Conservation (phyloP, 2,888 invertebrate species). For the Tribolium freemani region DNA sequence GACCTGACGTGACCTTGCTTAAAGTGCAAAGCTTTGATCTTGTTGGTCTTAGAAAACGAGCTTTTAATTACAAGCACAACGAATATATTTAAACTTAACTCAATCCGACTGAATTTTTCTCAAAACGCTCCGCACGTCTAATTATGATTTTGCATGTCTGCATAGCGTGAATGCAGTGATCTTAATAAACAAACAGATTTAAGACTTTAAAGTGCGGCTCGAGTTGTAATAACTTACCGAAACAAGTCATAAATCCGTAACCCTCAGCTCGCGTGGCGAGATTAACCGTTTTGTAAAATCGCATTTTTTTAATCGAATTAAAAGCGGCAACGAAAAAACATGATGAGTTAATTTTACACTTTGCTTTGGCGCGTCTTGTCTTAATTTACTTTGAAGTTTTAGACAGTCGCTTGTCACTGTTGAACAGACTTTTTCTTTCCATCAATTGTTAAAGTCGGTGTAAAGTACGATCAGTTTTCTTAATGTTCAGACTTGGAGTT, state of each 20-base stretch:
- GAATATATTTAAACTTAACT: conserved; percentile 1
- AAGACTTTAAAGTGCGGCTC: neutral
- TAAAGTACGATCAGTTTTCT: conserved; percentile 26
- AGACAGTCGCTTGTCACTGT: conserved; percentile 5
- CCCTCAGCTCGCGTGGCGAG: neutral
- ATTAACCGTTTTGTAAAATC: neutral
- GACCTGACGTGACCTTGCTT: neutral
- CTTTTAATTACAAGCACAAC: neutral
- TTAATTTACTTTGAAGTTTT: conserved; percentile 22
- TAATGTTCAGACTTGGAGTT: conserved; percentile 17
- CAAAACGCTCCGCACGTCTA: neutral
- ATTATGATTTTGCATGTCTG: conserved; percentile 18
- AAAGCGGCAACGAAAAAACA: neutral
- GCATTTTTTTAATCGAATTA: conserved; percentile 6
- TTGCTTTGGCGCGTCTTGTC: conserved; percentile 1
- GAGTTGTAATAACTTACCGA: conserved; percentile 13
- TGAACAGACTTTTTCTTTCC: neutral
- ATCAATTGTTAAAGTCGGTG: conserved; percentile 27
- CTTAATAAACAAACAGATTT: conserved; percentile 16
- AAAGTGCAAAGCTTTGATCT: neutral
- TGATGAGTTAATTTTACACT: conserved; percentile 5
- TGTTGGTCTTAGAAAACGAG: neutral
- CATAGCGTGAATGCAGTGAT: conserved; percentile 2
- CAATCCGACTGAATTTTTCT: neutral
- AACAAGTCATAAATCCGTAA: neutral